Evolutionary conservation across 2,797 vertebrate genomes (phyloP).

Genomic region (Hafferia zeledoni): DNA sequence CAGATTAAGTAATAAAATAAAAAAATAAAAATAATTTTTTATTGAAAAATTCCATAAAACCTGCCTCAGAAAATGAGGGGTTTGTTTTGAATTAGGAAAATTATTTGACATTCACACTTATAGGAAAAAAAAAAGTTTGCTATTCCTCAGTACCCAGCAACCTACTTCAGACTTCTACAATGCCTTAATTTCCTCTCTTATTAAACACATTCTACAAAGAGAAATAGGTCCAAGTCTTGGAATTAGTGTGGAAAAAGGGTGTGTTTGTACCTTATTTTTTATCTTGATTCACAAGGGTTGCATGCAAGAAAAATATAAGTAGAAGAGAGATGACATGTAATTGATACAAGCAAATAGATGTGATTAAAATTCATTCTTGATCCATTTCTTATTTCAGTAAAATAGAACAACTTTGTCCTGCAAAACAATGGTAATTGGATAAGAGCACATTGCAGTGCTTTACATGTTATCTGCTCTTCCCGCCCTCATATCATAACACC

Average conservation of each 20-base stretch:
- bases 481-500: background rate
- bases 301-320: background rate
- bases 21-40: background rate
- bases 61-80: background rate
- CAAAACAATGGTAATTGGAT: background rate
- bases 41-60: background rate
- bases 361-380: background rate
- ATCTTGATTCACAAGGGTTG: background rate
- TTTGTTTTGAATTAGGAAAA: background rate
- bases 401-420: background rate
- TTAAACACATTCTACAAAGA: background rate
- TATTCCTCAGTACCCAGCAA: background rate
- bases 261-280: background rate
- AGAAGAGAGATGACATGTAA: background rate
- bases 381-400: background rate
- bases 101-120: background rate
- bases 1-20: background rate
- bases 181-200: background rate
- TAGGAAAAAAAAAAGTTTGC: background rate
- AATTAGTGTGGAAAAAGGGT: background rate
- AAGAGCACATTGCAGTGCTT: background rate
- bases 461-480: background rate
- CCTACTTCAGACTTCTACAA: background rate
- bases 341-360: background rate
- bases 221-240: background rate